phyloP scores from a whole-genome alignment of 2,797 vertebrate species.

The Bovichtus diacanthus region DNA sequence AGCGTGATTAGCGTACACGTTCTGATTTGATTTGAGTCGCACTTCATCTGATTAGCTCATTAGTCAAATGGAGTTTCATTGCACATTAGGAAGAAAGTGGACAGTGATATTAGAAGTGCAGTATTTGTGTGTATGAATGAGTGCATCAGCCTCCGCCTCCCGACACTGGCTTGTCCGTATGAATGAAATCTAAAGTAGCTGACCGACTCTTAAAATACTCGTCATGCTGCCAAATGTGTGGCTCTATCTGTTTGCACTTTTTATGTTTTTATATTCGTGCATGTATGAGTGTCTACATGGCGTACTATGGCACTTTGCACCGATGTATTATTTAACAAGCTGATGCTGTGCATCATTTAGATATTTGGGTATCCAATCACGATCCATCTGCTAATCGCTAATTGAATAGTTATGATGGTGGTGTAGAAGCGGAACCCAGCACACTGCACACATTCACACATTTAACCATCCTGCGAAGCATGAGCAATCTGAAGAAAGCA shows the following conservation, averaged over 20 bases:
- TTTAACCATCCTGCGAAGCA: not conserved
- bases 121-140: conserved; percentile 2
- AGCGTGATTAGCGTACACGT: conserved; percentile 53
- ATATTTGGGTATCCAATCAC: conserved; percentile 8
- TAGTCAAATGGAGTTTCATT: conserved; percentile 53
- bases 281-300: not conserved
- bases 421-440: conserved; percentile 12
- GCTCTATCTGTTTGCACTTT: not conserved
- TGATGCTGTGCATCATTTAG: conserved; percentile 10
- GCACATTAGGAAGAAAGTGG: conserved; percentile 32
- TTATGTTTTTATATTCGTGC: not conserved
- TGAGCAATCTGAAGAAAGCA: conserved; percentile 20
- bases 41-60: conserved; percentile 61
- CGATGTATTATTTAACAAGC: conserved; percentile 22
- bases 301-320: not conserved
- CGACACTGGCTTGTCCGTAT: not conserved
- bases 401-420: conserved; percentile 19
- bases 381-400: conserved; percentile 38
- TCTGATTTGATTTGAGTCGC: conserved; percentile 64
- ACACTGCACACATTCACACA: conserved; percentile 9
- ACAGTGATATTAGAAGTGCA: conserved; percentile 5
- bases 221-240: not conserved
- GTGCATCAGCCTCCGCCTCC: not conserved
- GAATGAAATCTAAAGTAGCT: not conserved
- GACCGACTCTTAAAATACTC: not conserved